Conservation (phyloP, 1,140 invertebrate species). For the Diachasmimorpha longicaudata region DNA sequence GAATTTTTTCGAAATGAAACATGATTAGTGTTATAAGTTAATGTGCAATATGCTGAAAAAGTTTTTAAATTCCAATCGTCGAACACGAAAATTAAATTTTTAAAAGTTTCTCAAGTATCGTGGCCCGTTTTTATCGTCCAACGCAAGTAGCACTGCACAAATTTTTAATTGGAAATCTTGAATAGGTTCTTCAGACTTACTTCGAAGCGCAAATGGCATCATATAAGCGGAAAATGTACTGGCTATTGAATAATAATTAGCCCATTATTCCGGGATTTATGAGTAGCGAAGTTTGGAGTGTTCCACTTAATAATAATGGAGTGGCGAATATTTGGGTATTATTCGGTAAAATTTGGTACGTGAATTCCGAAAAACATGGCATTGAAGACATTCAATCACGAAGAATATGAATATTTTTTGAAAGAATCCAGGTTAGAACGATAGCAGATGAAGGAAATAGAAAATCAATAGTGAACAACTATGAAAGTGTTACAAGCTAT, state of each 20-base stretch:
- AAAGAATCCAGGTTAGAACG: too few species aligned
- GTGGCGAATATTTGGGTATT: not conserved
- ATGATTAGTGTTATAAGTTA: not conserved
- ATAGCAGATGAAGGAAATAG: too few species aligned
- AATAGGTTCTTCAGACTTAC: not conserved
- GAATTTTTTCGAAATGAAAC: not conserved
- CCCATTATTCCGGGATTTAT: not conserved
- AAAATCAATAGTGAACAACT: too few species aligned
- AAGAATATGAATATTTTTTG: too few species aligned
- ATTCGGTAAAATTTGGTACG: too few species aligned
- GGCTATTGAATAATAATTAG: not conserved
- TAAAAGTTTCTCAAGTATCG: not conserved
- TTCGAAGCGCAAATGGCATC: not conserved
- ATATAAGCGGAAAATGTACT: not conserved
- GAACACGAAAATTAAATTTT: not conserved
- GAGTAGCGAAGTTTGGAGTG: not conserved
- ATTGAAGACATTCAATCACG: too few species aligned
- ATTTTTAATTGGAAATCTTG: not conserved
- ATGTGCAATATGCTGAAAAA: not conserved
- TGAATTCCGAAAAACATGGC: too few species aligned
- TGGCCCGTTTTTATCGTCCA: not conserved
- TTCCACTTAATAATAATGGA: not conserved
- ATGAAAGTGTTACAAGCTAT: too few species aligned
- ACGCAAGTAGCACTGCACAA: not conserved
- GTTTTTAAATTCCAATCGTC: not conserved